Evolutionary conservation across 2,113 vertebrate species (phyloP), one percentile per base, ranked within the genome.

Genomic region (Cyanoderma ruficeps): DNA sequence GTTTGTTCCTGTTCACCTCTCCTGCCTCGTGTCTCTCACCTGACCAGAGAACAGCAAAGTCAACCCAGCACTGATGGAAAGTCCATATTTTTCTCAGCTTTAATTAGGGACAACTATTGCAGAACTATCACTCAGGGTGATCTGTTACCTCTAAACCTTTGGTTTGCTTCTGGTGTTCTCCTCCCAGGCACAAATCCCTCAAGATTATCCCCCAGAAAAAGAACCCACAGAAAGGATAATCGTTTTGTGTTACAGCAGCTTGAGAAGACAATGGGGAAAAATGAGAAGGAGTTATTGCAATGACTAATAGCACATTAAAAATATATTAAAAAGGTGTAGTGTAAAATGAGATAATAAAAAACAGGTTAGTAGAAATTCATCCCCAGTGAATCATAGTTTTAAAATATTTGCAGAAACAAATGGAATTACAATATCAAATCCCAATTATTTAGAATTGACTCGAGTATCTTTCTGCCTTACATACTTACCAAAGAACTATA

Each of bases 401-500:
- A 93, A 97, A 94, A 94, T 91, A 92, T 90, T 95, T 95, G 80
- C 86, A 96, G 95, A 96, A 97, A 97, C 85, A 96, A 97, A 97
- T 82, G 65, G 90, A 96, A 95, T 95, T 96, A 91, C 91, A 93
- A 89, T 78, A 96, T 91, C 96, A 97, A 97, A 81, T 82, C 88
- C 87, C 95, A 97, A 96, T 97, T 97, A 96, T 96, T 97, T 94
- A 93, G 96, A 97, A 94, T 64, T 80, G 95, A 95, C 74, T 87
- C 13, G 33, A 79, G 77, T 82, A 93, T 74, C 75, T 94, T 91
- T 57, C 75, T 80, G 56, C 68, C 59, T 94, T 82, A 81, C 53
- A 33, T 80, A 95, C 95, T 96, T 95, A 90, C 83, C 33, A 89
- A 83, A 64, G 77, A 92, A 72, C 80, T 74, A 83, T 0, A 92